Evolutionary conservation across 2,797 vertebrate species (phyloP).

Genomic region (Apogon hyalosoma): DNA sequence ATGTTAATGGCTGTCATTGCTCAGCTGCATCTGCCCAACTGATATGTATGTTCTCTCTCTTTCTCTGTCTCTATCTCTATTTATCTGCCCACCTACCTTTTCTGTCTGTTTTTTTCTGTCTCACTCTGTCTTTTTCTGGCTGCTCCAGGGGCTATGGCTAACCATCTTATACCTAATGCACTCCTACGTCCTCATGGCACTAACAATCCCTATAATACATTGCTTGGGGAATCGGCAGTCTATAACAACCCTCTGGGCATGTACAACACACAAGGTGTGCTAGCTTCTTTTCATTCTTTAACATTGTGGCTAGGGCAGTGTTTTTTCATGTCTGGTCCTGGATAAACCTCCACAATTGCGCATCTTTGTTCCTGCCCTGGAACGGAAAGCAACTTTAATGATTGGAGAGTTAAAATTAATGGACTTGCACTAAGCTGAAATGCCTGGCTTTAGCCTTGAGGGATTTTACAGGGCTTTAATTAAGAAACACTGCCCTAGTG

Average conservation of each 20-base stretch:
- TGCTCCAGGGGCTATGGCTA: slow-evolving; percentile 99
- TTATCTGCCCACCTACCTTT: slow-evolving; percentile 51
- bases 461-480: slow-evolving; percentile 51
- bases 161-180: slow-evolving; percentile 99
- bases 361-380: slow-evolving; percentile 18
- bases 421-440: slow-evolving; percentile 31
- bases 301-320: slow-evolving; percentile 73
- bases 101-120: slow-evolving; percentile 54
- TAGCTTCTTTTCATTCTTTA: slow-evolving; percentile 88
- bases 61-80: slow-evolving; percentile 57
- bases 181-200: slow-evolving; percentile 99
- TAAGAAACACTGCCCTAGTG: slow-evolving; percentile 70
- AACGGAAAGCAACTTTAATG: slow-evolving; percentile 29
- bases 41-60: slow-evolving; percentile 82
- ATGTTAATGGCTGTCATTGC: slow-evolving; percentile 90
- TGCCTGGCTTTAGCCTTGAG: slow-evolving; percentile 21
- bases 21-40: slow-evolving; percentile 92
- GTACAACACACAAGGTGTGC: slow-evolving; percentile 99
- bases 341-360: slow-evolving; percentile 38
- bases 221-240: slow-evolving; percentile 99
- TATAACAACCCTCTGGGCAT: slow-evolving; percentile 99
- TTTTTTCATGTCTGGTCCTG: slow-evolving; percentile 41
- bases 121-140: slow-evolving; percentile 82
- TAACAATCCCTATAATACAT: slow-evolving; percentile 99
- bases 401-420: slow-evolving; percentile 49